Conservation (phyloP, 2,797 vertebrate genomes). For the Periophthalmus magnuspinnatus region DNA sequence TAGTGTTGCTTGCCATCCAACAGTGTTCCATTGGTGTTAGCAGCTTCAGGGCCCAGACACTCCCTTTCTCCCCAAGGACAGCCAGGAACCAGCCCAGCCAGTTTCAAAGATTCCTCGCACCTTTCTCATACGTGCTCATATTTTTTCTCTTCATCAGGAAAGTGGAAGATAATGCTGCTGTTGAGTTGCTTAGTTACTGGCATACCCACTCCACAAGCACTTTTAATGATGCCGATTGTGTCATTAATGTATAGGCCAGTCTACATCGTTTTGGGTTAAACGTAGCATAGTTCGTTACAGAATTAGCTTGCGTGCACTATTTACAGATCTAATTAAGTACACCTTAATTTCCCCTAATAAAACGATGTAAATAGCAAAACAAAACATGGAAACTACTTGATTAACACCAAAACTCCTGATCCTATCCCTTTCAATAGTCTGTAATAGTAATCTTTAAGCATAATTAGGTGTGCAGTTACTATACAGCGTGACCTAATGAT, state of each 20-base stretch:
- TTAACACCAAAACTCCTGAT: too few relatives aligned
- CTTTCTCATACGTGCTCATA: conserved; percentile 8
- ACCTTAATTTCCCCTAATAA: too few relatives aligned
- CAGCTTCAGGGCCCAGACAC: conserved; percentile 56
- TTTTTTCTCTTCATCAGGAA: conserved; percentile 24
- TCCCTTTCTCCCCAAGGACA: conserved; percentile 66
- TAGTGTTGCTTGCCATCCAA: conserved; percentile 52
- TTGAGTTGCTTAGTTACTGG: conserved; percentile 17
- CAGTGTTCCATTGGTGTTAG: conserved; percentile 51
- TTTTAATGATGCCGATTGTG: conserved; percentile 5
- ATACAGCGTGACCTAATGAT: too few relatives aligned
- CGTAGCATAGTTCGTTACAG: background rate
- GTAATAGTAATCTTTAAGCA: too few relatives aligned
- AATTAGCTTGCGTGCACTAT: too few relatives aligned
- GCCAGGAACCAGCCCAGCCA: conserved; percentile 71
- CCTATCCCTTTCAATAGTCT: too few relatives aligned
- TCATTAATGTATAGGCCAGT: background rate
- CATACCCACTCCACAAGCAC: conserved; percentile 2
- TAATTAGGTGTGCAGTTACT: too few relatives aligned
- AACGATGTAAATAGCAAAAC: too few relatives aligned
- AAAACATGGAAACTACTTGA: too few relatives aligned
- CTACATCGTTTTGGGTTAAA: background rate
- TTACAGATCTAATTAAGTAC: too few relatives aligned
- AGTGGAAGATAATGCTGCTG: conserved; percentile 26
- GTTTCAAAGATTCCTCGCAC: conserved; percentile 49